Base-by-base conservation (phyloP, 2,888 invertebrate genomes). In the Microctonus aethiopoides region DNA sequence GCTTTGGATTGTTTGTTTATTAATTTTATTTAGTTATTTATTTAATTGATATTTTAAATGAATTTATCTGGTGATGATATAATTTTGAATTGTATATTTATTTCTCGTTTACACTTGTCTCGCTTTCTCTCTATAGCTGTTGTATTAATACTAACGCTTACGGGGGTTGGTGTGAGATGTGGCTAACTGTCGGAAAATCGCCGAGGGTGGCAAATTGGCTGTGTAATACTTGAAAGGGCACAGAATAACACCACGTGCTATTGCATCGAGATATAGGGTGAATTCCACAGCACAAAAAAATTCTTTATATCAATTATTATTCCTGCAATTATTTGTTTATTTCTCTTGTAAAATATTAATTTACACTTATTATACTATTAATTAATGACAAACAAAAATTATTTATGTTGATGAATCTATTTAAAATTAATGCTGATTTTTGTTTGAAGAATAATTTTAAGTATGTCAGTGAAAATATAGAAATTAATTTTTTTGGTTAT, bases 141-240 rank as follows among this genome's bases (percentile, higher is more conserved):
- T 7, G 26, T 36, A 46, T 13, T 36, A 41, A 57, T 61, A 57
- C 26, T 52, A 52, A n/a, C 52, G 52, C 52, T 34, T 22, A 26
- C 24, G 57, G 57, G 79, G 74, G 75, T 76, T 74, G 71, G 75
- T 77, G 77, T 76, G 76, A 75, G 75, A 75, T 70, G 64, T 41
- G 66, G 68, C 54, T 64, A 64, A 64, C 64, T 64, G 54, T 52
- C 52, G 77, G 72, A 78, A 76, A 79, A 79, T 78, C 70, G 72
- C 65, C 10, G 66, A 75, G 76, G 83, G 84, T 84, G 82, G 79
- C 77, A 82, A 84, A 84, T 84, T 83, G 84, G 77, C 81, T 82
- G 83, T 84, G 81, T 82, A 84, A 84, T 79, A 76, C 68, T 71
- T 67, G 74, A 74, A 79, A 72, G 77, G 77, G 78, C 79, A 71